These are phyloP conservation scores for Papilio gigon DNA, from an alignment of 2,888 invertebrate genomes.

Conservation along the genomic window DNA sequence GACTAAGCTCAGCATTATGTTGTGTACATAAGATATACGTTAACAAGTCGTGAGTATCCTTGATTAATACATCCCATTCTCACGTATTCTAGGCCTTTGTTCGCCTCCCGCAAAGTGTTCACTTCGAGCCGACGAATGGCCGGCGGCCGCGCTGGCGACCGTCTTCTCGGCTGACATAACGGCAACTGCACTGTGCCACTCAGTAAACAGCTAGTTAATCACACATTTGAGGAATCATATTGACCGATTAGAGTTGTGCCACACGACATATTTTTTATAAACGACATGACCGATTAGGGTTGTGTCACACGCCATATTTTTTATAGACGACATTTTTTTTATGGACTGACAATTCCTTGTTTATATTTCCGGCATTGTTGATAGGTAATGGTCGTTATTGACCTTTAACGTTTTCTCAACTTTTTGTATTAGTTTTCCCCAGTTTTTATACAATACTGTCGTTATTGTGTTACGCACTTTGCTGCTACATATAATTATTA, in stretches of 20 bases:
- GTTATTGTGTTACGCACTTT: neutral
- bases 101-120: constrained; percentile 39
- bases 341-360: constrained; percentile 3
- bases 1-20: constrained; percentile 52
- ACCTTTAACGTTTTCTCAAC: constrained; percentile 16
- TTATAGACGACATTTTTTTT: neutral
- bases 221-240: constrained; percentile 17
- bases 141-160: constrained; percentile 22
- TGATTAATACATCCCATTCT: constrained; percentile 70
- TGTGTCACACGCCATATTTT: constrained; percentile 3
- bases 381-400: constrained; percentile 10
- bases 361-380: constrained; percentile 7
- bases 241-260: constrained; percentile 17
- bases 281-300: constrained; percentile 12
- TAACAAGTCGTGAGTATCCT: constrained; percentile 61
- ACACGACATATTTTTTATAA: neutral
- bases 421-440: neutral
- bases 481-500: neutral
- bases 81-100: constrained; percentile 61
- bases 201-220: constrained; percentile 23
- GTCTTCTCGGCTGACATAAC: constrained; percentile 38
- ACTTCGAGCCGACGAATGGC: constrained; percentile 24
- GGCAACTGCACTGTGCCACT: constrained; percentile 33
- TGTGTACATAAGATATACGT: constrained; percentile 56
- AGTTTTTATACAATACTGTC: neutral